These are phyloP conservation scores for Cancer borealis DNA, from an alignment of 2,888 invertebrate species.

Conservation along the genomic window DNA sequence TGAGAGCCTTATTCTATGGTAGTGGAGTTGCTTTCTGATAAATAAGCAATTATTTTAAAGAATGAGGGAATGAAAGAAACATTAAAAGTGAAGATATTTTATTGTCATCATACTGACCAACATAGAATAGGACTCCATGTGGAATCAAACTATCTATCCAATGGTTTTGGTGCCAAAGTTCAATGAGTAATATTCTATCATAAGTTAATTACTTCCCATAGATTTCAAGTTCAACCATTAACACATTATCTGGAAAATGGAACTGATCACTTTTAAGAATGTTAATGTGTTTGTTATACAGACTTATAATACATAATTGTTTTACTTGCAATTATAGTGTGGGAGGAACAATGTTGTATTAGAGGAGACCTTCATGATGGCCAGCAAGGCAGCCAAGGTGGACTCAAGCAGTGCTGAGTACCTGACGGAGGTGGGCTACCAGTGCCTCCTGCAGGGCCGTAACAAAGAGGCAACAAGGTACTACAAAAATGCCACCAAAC, in stretches of 20 bases:
- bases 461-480: slow-evolving; percentile 89
- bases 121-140: not conserved
- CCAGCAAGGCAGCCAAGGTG: slow-evolving; percentile 89
- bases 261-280: not conserved
- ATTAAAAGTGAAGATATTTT: not conserved
- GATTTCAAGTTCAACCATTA: not conserved
- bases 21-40: not conserved
- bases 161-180: not conserved
- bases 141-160: not conserved
- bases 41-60: not conserved
- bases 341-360: slow-evolving; percentile 84
- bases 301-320: not conserved
- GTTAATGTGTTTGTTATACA: not conserved
- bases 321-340: slow-evolving; percentile 79
- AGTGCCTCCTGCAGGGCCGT: slow-evolving; percentile 87
- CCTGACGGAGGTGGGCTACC: slow-evolving; percentile 90
- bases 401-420: slow-evolving; percentile 86
- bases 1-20: slow-evolving; percentile 82
- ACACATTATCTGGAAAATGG: not conserved
- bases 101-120: not conserved
- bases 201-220: not conserved
- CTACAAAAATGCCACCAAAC: slow-evolving; percentile 89
- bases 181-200: not conserved
- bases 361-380: slow-evolving; percentile 87
- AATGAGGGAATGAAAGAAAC: not conserved